Evolutionary conservation across 2,888 invertebrate species (phyloP), one percentile per base, ranked within the genome.

Genomic region (Limnephilus rhombicus): DNA sequence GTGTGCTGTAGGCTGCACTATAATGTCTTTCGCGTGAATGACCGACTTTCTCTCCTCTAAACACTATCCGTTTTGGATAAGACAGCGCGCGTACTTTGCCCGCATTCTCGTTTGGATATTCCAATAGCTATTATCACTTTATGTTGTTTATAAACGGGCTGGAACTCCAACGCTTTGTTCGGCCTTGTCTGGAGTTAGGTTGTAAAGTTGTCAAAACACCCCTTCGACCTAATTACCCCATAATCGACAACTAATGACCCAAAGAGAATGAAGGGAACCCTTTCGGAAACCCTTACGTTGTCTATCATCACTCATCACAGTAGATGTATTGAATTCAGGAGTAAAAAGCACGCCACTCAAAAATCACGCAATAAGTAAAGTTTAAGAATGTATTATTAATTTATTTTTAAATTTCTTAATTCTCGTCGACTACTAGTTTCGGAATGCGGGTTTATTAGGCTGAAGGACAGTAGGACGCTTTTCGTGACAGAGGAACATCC

Each of bases 1-100:
- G 83, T 41, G 83, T 41, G 15, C n/a, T 83, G 83, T 15, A 37
- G 83, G 37, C 18, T 24, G 68, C 24, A 68, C 83, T 83, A 3
- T 86, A 86, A 86, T 68, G 68, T 86, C 86, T 86, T 86, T 41
- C 12, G 86, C 86, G 45, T 29, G 86, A 86, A 45, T 29, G 86
- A 29, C 45, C 86, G 86, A 45, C 86, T 86, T 45, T 86, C 86
- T 85, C 85, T 86, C 49, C 29, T 68, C 68, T 68, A 45, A 45
- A 29, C 86, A 45, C 49, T 86, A n/a, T 86, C 86, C 86, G n/a
- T 24, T 86, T 86, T 29, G 86, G 45, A 45, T 86, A 45, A 45
- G 45, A 29, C 86, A 41, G 18, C 83, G 37, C 83, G 83, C 83
- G 83, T 83, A 41, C 37, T 24, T 83, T 83, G 83, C 41, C 37